phyloP scores from a whole-genome alignment of 2,797 vertebrate species.

The Ispidina picta region DNA sequence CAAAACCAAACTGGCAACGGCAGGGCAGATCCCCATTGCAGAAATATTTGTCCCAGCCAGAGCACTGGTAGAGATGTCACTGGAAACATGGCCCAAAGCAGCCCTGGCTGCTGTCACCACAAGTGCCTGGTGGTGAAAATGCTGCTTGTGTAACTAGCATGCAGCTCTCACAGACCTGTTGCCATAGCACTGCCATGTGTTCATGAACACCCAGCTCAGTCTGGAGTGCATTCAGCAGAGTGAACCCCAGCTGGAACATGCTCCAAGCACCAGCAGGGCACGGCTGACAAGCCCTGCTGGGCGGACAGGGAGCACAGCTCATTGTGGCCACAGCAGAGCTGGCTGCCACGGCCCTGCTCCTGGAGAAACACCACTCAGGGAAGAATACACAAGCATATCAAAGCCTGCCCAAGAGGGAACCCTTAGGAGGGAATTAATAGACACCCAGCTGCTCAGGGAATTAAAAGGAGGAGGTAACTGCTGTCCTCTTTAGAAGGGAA shows the following conservation, averaged over 20 bases:
- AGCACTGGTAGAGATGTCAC: not conserved
- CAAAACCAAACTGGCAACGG: not conserved
- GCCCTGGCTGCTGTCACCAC: not conserved
- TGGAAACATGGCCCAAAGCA: not conserved
- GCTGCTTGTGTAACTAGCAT: not conserved
- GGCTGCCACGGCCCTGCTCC: not conserved
- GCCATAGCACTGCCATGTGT: slow-evolving; percentile 45
- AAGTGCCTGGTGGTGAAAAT: not conserved
- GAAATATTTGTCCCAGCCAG: not conserved
- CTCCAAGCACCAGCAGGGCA: not conserved
- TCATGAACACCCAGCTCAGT: slow-evolving; percentile 13
- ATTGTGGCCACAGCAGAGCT: not conserved
- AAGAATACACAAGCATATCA: not conserved
- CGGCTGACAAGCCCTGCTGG: slow-evolving; percentile 27
- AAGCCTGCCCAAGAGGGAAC: not conserved
- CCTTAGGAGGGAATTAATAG: not conserved
- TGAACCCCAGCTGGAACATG: slow-evolving; percentile 39
- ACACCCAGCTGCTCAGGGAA: not conserved
- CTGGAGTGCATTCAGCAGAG: slow-evolving; percentile 37
- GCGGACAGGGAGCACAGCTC: slow-evolving; percentile 10
- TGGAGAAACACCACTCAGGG: not conserved
- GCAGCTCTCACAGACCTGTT: slow-evolving; percentile 16
- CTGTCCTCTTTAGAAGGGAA: not conserved
- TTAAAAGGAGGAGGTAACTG: not conserved
- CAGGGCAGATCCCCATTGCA: not conserved